Evolutionary conservation across 2,888 invertebrate genomes (phyloP).

Genomic region (Chirona hameri): DNA sequence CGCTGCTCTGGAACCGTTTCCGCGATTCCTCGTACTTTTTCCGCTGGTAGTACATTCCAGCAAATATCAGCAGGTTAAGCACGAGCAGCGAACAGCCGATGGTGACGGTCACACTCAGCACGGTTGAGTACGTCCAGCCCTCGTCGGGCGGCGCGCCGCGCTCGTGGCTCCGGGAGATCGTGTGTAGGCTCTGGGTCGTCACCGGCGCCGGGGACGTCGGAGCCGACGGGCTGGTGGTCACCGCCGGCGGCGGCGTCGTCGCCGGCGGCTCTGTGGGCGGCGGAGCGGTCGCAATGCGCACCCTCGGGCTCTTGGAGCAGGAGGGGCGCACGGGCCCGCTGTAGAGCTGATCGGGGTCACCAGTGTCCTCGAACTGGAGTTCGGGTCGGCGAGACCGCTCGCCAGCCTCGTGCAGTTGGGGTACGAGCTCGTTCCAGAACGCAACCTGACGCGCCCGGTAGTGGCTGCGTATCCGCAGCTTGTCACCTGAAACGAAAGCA

Average conservation of each 20-base stretch:
- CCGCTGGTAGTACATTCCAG: slow-evolving; percentile 84
- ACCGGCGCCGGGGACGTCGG: slow-evolving; percentile 45
- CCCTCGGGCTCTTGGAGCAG: neutral
- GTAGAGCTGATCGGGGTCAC: slow-evolving; percentile 37
- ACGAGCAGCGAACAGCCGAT: slow-evolving; percentile 89
- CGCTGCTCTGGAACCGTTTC: slow-evolving; percentile 36
- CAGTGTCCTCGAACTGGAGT: slow-evolving; percentile 68
- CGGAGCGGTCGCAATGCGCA: neutral
- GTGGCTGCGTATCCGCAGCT: slow-evolving; percentile 86
- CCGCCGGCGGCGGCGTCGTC: slow-evolving; percentile 41
- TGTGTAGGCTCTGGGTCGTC: slow-evolving; percentile 44
- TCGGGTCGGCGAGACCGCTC: slow-evolving; percentile 80
- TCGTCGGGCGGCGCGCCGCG: slow-evolving; percentile 61
- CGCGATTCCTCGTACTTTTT: slow-evolving; percentile 42
- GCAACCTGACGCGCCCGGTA: slow-evolving; percentile 92
- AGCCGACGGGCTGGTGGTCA: slow-evolving; percentile 43
- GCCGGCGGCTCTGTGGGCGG: neutral
- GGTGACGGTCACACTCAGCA: slow-evolving; percentile 86
- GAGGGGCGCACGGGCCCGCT: slow-evolving; percentile 37
- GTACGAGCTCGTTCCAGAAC: slow-evolving; percentile 92
- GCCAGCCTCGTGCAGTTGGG: slow-evolving; percentile 71
- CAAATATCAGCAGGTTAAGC: slow-evolving; percentile 87
- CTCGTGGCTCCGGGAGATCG: slow-evolving; percentile 39
- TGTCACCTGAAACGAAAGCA: slow-evolving; percentile 64
- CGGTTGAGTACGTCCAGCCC: slow-evolving; percentile 85